A percentile compares a stretch with the other conserved stretches of the same genome.
Evolutionary conservation across 2,113 vertebrate species (phyloP).

Genomic region (Lepidothrix coronata): DNA sequence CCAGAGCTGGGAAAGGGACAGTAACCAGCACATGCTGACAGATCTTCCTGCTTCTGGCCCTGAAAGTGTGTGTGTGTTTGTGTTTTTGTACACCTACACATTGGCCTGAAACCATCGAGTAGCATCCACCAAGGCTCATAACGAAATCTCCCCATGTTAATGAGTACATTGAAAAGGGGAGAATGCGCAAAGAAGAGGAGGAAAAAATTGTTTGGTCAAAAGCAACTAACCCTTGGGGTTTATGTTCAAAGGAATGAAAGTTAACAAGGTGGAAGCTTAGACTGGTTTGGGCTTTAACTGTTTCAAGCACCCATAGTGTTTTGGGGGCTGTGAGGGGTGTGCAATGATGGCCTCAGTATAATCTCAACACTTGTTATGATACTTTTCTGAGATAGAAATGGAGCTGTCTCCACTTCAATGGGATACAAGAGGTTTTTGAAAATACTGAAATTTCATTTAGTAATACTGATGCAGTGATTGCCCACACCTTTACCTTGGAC

Average conservation of each 20-base stretch:
- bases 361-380: background rate
- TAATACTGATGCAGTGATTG: background rate
- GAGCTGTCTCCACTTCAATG: background rate
- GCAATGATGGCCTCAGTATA: background rate
- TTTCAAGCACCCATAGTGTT: background rate
- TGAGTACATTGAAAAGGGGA: conserved; percentile 14
- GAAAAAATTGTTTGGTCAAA: conserved; percentile 44
- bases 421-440: background rate
- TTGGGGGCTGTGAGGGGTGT: background rate
- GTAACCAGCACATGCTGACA: conserved; percentile 50
- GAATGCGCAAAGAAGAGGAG: background rate
- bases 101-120: conserved; percentile 55
- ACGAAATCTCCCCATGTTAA: conserved; percentile 35
- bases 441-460: conserved; percentile 6
- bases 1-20: conserved; percentile 50
- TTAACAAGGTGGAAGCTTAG: conserved; percentile 43
- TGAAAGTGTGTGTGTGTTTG: conserved; percentile 27
- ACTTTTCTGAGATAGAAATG: background rate
- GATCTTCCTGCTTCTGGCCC: conserved; percentile 58
- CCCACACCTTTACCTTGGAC: background rate
- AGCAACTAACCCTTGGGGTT: conserved; percentile 25
- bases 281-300: conserved; percentile 13
- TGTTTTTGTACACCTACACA: conserved; percentile 42
- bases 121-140: conserved; percentile 39
- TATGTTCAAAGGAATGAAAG: conserved; percentile 45